phyloP scores from a whole-genome alignment of 53 echinoderm and acorn worm genomes.

The Holothuria leucospilota region DNA sequence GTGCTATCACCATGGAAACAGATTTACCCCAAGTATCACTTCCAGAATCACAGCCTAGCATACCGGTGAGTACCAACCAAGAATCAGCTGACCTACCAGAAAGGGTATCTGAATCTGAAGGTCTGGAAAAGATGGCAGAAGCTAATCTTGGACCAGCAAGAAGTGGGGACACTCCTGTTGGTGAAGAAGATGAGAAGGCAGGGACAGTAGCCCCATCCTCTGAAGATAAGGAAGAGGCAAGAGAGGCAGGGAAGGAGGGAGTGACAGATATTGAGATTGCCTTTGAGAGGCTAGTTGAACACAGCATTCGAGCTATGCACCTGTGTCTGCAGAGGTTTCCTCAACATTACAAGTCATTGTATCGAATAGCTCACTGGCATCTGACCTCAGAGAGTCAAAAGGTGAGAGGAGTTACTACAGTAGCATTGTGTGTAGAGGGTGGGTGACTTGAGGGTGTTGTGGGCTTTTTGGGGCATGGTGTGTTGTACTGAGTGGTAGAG shows the following conservation, averaged over 20 bases:
- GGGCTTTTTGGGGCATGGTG: too few relatives aligned
- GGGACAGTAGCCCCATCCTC: not conserved
- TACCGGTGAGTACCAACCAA: not conserved
- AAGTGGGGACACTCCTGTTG: not conserved
- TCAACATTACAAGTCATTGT: constrained; percentile 95
- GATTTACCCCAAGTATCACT: not conserved
- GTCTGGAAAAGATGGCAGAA: constrained; percentile 33
- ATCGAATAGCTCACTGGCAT: constrained; percentile 82
- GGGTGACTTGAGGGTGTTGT: too few relatives aligned
- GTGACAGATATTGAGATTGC: not conserved
- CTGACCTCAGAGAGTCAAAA: constrained; percentile 59
- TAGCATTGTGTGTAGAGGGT: not conserved
- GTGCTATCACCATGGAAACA: constrained; percentile 28
- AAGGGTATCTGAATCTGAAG: not conserved
- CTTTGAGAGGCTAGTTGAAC: not conserved
- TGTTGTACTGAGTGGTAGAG: too few relatives aligned
- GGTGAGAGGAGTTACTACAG: constrained; percentile 52
- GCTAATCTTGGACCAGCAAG: not conserved
- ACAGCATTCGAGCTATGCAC: constrained; percentile 77
- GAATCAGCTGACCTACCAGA: not conserved
- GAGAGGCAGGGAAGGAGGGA: constrained; percentile 8
- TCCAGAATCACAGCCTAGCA: too few relatives aligned
- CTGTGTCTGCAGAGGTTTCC: constrained; percentile 88
- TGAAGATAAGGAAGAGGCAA: constrained; percentile 24
- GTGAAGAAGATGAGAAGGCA: constrained; percentile 24